These are phyloP conservation scores for Ethmia dodecea DNA, from an alignment of 2,888 invertebrate species.

Conservation along the genomic window DNA sequence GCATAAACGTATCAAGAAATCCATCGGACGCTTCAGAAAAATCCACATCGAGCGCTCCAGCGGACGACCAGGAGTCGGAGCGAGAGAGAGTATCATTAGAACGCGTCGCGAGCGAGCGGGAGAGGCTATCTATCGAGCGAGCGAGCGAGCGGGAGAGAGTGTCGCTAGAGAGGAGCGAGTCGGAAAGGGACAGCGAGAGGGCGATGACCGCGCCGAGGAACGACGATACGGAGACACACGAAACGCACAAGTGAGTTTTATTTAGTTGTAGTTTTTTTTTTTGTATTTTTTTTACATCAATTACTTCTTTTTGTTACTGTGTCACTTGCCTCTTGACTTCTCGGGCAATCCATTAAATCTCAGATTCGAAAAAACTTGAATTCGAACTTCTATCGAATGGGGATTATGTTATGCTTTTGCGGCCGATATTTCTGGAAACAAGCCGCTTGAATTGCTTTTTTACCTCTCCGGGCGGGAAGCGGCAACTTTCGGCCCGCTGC, in stretches of 20 bases:
- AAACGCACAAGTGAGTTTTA: constrained; percentile 40
- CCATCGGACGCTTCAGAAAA: constrained; percentile 64
- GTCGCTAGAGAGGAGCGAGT: constrained; percentile 26
- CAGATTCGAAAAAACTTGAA: too few relatives aligned
- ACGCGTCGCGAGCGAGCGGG: constrained; percentile 23
- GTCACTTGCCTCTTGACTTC: too few relatives aligned
- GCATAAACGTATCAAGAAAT: constrained; percentile 62
- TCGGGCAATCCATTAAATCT: too few relatives aligned
- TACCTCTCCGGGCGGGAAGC: too few relatives aligned
- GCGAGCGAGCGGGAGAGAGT: constrained; percentile 14
- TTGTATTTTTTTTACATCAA: too few relatives aligned
- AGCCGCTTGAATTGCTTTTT: too few relatives aligned
- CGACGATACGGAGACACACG: constrained; percentile 24
- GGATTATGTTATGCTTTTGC: too few relatives aligned
- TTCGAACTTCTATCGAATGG: too few relatives aligned
- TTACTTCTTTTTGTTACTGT: too few relatives aligned
- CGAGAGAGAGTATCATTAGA: constrained; percentile 13
- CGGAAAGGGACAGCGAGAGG: constrained; percentile 1
- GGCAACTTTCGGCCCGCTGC: too few relatives aligned
- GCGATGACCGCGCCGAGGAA: constrained; percentile 25
- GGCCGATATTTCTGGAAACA: too few relatives aligned
- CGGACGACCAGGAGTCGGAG: constrained; percentile 22
- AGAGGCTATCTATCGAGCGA: constrained; percentile 24
- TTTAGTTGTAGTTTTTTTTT: not conserved
- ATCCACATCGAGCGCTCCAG: constrained; percentile 25